Evolutionary conservation across 1,140 invertebrate genomes (phyloP), one percentile per base, ranked within the genome.

Genomic region (Drosophila hydei): DNA sequence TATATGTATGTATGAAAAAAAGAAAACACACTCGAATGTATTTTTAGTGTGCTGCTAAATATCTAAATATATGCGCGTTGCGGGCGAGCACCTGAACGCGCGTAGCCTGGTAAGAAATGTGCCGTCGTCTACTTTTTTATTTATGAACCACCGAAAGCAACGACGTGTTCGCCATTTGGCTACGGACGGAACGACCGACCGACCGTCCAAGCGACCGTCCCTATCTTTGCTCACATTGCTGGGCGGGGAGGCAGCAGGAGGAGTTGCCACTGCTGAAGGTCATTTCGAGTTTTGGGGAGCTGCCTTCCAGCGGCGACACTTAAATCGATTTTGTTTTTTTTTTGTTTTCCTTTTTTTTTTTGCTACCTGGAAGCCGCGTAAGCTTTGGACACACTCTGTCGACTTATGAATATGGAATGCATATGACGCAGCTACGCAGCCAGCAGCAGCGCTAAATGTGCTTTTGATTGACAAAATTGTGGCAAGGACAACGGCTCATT

Each of bases 21-120:
- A 85, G 68, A 80, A 85, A 84, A 67, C 62, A 67, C 38, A 72
- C 51, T 67, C 74, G 70, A 81, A 87, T 87, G 78, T 87, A 87
- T 87, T 87, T 85, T 88, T 87, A 88, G 83, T 87, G 83, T 73
- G 70, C 80, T 88, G 81, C 83, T 87, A 88, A 87, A 87, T 77
- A 76, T 87, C 77, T 88, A 87, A 87, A 87, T 78, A 88, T 87
- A 87, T 88, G 81, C 80, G 80, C 75, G 65, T 64, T 69, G 80
- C 38, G 65, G 62, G 64, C 67, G 63, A 75, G 80, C 83, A 87
- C 81, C 78, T 87, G 81, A 88, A 69, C 52, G 77, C 47, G 38
- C 47, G 38, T 54, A 72, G 63, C 69, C 69, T 72, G 69, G 48
- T 54, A 54, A 67, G 48, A 59, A 67, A 59, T 72, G 62, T 72